Base-by-base conservation (phyloP, 1,140 invertebrate species). In the Conus ventricosus region DNA sequence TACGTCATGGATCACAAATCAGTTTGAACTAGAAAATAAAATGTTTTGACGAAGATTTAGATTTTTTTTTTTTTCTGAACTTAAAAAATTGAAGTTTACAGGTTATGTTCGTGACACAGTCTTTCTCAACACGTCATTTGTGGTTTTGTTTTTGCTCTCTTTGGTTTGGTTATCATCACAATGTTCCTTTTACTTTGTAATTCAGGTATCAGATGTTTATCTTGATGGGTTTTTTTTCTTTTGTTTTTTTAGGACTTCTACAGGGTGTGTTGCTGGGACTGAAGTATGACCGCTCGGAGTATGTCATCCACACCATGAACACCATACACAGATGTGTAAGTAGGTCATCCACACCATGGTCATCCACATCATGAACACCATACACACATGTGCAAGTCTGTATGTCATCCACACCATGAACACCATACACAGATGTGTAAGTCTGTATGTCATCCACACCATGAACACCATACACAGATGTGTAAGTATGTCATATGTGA, bases 321-420 rank as follows among this genome's bases (percentile, higher is more conserved):
- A 84, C 82, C 17, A 39, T 84, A 4, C 82, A 84, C 82, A 84
- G 55, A 57, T 60, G 20, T 57, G 82, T 84, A 63, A 84, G 82
- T 60, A 60, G n/a, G n/a, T n/a, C n/a, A n/a, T n/a, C n/a, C n/a
- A n/a, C n/a, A n/a, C n/a, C n/a, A n/a, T n/a, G n/a, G 82, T 84
- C 4, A 20, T 54, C 4, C 20, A n/a, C 57, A 63, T 3, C 57
- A 55, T 84, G 23, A 84, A 84, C 5, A 84, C 82, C 17, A 39
- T 84, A 4, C 82, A 84, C 82, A 84, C n/a, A 57, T 60, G 20
- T 57, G 82, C 63, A 63, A 84, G n/a, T n/a, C n/a, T n/a, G 10
- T 84, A 84, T 84, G 82, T 84, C 4, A 20, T 54, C 4, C 20
- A n/a, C 57, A 63, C 7, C 57, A 55, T 84, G 23, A 84, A 84